Percentiles rank a stretch among this genome's conserved stretches.
phyloP scores from a whole-genome alignment of 1,140 invertebrate genomes.

The Latrodectus geometricus region DNA sequence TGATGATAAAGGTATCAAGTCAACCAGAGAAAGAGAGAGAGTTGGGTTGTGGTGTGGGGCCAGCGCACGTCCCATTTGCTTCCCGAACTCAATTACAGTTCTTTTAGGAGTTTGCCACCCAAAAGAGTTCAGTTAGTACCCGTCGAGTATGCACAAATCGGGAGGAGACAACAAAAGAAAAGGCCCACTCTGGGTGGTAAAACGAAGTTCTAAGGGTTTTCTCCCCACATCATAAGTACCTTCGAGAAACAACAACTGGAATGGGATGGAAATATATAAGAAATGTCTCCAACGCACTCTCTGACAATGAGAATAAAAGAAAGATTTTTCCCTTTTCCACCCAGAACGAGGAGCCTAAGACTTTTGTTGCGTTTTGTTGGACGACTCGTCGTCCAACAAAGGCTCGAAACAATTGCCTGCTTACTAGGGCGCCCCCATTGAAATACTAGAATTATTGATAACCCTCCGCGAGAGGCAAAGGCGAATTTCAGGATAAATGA shows the following conservation, averaged over 20 bases:
- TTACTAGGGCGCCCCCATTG: not conserved
- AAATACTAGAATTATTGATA: conserved; percentile 3
- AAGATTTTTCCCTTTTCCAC: not conserved
- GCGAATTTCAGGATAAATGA: not conserved
- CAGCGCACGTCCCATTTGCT: not conserved
- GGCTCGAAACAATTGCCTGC: not conserved
- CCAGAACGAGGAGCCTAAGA: not conserved
- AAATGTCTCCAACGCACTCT: not conserved
- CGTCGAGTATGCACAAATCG: not conserved
- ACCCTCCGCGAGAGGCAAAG: not conserved
- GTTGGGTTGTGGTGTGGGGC: too few species aligned
- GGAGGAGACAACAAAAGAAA: not conserved
- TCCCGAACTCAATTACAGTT: not conserved
- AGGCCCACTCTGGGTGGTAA: not conserved
- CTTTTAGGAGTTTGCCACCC: not conserved
- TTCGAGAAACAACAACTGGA: not conserved
- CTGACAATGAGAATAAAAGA: not conserved
- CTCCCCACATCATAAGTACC: not conserved
- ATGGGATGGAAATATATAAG: not conserved
- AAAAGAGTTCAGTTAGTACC: not conserved
- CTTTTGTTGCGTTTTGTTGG: conserved; percentile 1
- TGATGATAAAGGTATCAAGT: not conserved
- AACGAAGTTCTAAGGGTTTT: not conserved
- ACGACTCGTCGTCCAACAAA: not conserved
- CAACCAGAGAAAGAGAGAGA: not conserved